Conservation (phyloP, 2,888 invertebrate species). For the Pinctada fucata region DNA sequence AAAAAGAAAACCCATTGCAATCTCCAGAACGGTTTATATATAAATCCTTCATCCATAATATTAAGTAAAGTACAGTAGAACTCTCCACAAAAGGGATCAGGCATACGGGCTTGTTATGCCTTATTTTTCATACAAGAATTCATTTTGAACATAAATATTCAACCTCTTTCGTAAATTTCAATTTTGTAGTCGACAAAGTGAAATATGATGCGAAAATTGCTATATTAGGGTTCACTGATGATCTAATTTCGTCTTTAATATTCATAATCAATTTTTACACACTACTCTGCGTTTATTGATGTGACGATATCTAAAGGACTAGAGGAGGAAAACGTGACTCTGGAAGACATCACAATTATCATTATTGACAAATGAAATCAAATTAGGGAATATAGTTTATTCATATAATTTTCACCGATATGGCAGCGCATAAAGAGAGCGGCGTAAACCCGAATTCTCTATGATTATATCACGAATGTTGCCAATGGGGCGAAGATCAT, state of each 20-base stretch:
- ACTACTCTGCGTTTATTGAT: neutral
- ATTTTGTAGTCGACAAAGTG: conserved; percentile 7
- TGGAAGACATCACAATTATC: neutral
- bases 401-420: neutral
- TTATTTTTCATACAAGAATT: too few relatives aligned
- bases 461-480: neutral
- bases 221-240: conserved; percentile 9
- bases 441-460: neutral
- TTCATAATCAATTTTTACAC: conserved; percentile 19
- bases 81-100: too few relatives aligned
- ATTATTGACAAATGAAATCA: neutral
- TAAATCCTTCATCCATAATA: too few relatives aligned
- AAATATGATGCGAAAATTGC: conserved; percentile 19
- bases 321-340: neutral
- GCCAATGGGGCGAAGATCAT: too few relatives aligned
- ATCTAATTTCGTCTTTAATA: conserved; percentile 25
- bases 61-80: too few relatives aligned
- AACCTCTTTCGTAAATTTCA: neutral
- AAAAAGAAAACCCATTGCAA: too few relatives aligned
- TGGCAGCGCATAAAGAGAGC: neutral
- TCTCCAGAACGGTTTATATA: too few relatives aligned
- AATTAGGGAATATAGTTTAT: neutral
- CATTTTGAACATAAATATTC: too few relatives aligned
- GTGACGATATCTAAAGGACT: neutral
- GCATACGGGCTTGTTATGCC: too few relatives aligned